Evolutionary conservation across 2,888 invertebrate genomes (phyloP), one percentile per base, ranked within the genome.

Genomic region (Microplitis deprimator): DNA sequence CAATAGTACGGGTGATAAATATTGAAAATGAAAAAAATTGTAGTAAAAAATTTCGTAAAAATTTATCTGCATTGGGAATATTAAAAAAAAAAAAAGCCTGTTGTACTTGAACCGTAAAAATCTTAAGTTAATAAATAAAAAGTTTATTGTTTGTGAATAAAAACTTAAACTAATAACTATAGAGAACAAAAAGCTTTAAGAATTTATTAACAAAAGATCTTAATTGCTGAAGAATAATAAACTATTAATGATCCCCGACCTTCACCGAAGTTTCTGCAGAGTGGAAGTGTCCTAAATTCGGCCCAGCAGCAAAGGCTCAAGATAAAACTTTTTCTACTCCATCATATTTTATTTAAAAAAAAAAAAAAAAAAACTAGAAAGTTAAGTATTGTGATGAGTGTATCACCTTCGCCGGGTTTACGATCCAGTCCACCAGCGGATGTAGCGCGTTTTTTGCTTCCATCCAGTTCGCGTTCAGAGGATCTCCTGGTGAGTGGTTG

Each of bases 391-490:
- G 75, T 6, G 75, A 69, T 79, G 3, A 69, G 13, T 17, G 13
- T 17, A 59, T 40, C 90, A 93, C 93, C 92, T 91, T 93, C 94
- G 82, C 91, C 91, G 78, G 92, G 91, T 85, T 92, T 92, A 85
- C 94, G 91, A 88, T 94, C 94, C 81, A 94, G 91, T 77, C 94
- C 94, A 82, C 94, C 93, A 72, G 94, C 94, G 82, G 94, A 94
- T 79, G 94, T 94, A 82, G 94, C 94, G 84, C 95, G 92, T 89
- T 96, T 96, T 91, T 95, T 96, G 87, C 91, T 92, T 82, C 93
- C 92, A 87, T 94, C 94, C 84, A 96, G 91, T 87, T 96, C 96
- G 81, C 96, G 92, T 90, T 96, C 96, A 77, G 95, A 96, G 88
- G 96, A 95, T 88, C 96, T 93, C 91, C 96, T 94, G 83, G 96